Evolutionary conservation across 2,797 vertebrate genomes (phyloP).

Genomic region (Pangasius macronema): DNA sequence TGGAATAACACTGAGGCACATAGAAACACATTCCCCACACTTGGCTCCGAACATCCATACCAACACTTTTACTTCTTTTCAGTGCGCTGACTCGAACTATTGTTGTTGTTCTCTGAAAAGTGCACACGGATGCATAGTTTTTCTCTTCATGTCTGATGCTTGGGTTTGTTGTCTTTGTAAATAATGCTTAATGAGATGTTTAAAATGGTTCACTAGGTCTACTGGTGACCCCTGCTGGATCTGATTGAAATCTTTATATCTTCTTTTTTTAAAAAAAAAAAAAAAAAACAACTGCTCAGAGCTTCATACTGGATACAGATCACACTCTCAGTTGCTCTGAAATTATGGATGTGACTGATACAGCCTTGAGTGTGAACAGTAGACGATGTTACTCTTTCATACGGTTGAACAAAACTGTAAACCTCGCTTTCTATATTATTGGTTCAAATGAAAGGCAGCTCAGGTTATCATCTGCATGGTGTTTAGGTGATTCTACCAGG

Average conservation of each 20-base stretch:
- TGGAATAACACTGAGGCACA: too few relatives aligned
- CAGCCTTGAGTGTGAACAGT: neutral
- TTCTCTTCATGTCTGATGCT: neutral
- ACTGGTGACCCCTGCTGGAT: constrained; percentile 8
- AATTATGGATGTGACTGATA: neutral
- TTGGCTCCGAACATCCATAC: neutral
- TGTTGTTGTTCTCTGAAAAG: neutral
- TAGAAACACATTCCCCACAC: neutral
- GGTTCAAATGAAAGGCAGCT: neutral
- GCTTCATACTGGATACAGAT: neutral
- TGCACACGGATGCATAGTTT: neutral
- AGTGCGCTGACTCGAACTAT: neutral
- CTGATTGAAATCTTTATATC: neutral
- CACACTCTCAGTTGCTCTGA: neutral
- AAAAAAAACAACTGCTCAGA: neutral
- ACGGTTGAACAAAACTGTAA: neutral
- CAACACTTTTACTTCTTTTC: neutral
- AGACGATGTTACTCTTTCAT: neutral
- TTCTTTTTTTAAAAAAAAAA: neutral
- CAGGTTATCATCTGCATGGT: neutral
- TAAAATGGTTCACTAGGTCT: neutral
- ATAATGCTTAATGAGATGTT: neutral
- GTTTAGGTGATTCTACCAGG: neutral
- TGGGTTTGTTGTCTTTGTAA: neutral
- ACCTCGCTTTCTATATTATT: neutral